Base-by-base conservation (phyloP, 2,888 invertebrate species). In the Steinernema scapterisci region DNA sequence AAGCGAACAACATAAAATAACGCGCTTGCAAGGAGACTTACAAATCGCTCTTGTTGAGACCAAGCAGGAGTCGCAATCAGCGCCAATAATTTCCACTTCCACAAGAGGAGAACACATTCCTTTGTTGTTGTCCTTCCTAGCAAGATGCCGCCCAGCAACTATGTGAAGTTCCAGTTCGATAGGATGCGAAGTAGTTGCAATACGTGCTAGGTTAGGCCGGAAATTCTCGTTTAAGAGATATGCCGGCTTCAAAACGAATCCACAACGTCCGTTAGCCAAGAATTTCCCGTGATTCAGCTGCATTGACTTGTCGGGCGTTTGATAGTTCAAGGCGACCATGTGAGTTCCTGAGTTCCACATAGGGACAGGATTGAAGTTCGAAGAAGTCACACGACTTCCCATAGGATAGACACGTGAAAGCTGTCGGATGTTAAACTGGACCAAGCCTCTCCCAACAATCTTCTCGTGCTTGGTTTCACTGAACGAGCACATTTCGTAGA, bases 281-380 rank as follows among this genome's bases (percentile, higher is more conserved):
- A 99, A 99, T 88, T 93, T 93, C 25, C 75, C 81, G 44, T 93
- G 92, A 89, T 99, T 97, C 11, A 97, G 87, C 89, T 99, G 97
- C 96, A 99, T 97, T 13, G 94, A 91, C 86, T 93, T 94, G 88
- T 97, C 97, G 76, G 91, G 90, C 0, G 97, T 97, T 89, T 99
- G 99, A 89, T 95, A 99, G 89, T 99, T 99, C 2, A 99, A 90
- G 0, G 97, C 97, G 0, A 95, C 94, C 95, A 99, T 94, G 89
- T 99, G 99, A 56, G 93, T 94, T 0, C 96, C 97, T 11, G 92
- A 91, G 88, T 95, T 95, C 97, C 97, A 99, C 89, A 96, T 93
- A 0, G 93, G 92, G 5, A 94, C 91, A 0, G 99, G 97, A 89
- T 93, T 94, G 88, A 95, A 99, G 89, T 99, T 99, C 0, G 96